Conservation (phyloP, 2,888 invertebrate species). For the Danaus chrysippus region DNA sequence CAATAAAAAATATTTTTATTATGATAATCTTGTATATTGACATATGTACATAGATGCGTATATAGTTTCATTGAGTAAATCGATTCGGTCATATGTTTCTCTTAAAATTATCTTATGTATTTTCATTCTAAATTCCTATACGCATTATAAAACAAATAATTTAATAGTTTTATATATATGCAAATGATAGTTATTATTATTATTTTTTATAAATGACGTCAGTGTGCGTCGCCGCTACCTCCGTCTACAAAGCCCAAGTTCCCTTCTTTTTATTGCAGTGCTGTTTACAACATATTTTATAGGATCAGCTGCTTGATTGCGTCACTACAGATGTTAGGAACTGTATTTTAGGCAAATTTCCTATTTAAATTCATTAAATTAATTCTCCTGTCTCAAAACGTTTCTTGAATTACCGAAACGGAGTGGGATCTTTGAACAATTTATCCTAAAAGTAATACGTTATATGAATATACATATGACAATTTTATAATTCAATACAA, state of each 20-base stretch:
- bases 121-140: too few relatives aligned
- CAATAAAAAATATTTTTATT: too few relatives aligned
- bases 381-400: conserved; percentile 22
- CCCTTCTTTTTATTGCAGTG: conserved; percentile 55
- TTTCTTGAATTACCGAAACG: conserved; percentile 21
- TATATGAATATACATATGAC: conserved; percentile 17
- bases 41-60: too few relatives aligned
- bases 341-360: conserved; percentile 41
- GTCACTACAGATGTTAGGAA: conserved; percentile 52
- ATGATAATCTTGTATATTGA: too few relatives aligned
- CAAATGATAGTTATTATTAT: background rate
- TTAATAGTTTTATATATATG: background rate
- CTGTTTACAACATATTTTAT: conserved; percentile 61
- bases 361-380: conserved; percentile 30
- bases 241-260: conserved; percentile 33
- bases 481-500: background rate
- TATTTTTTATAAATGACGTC: conserved; percentile 11
- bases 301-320: conserved; percentile 68
- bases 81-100: too few relatives aligned
- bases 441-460: conserved; percentile 15
- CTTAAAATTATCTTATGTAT: too few relatives aligned
- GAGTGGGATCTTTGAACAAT: conserved; percentile 19
- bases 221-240: conserved; percentile 37
- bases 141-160: too few relatives aligned
- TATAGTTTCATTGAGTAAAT: too few relatives aligned